phyloP scores from a whole-genome alignment of 2,888 invertebrate genomes.

The Callimorpha dominula region DNA sequence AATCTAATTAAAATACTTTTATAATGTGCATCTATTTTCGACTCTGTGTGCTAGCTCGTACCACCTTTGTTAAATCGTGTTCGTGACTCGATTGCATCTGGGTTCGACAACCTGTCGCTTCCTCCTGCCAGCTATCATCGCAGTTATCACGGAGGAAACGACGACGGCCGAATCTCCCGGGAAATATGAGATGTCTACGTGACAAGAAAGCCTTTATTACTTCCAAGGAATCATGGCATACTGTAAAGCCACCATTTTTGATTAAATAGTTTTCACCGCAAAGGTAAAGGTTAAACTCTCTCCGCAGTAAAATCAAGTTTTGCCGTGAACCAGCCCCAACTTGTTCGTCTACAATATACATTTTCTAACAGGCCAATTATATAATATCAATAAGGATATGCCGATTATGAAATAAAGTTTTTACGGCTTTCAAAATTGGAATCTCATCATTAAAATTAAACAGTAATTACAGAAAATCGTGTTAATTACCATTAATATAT shows the following conservation, averaged over 20 bases:
- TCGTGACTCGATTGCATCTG: conserved; percentile 51
- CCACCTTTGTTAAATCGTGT: conserved; percentile 16
- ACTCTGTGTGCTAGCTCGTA: not conserved
- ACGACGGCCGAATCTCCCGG: conserved; percentile 30
- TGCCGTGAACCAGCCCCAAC: conserved; percentile 20
- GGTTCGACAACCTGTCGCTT: conserved; percentile 54
- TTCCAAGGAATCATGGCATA: conserved; percentile 24
- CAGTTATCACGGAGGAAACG: conserved; percentile 31
- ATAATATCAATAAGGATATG: not conserved
- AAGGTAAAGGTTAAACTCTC: conserved; percentile 52
- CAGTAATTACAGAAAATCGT: not conserved
- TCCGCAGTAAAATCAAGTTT: conserved; percentile 45
- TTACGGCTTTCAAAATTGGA: not conserved
- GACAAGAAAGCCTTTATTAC: conserved; percentile 37
- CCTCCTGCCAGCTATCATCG: conserved; percentile 28
- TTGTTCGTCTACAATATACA: conserved; percentile 32
- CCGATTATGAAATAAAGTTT: not conserved
- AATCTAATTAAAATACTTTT: not conserved
- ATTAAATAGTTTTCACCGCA: conserved; percentile 42
- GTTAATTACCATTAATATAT: not conserved
- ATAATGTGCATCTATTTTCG: conserved; percentile 4
- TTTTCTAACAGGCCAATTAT: conserved; percentile 25
- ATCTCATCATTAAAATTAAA: not conserved
- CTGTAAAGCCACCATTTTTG: conserved; percentile 32
- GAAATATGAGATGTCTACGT: conserved; percentile 42